phyloP scores from a whole-genome alignment of 2,888 invertebrate genomes.

The Drosophila nigricruria region DNA sequence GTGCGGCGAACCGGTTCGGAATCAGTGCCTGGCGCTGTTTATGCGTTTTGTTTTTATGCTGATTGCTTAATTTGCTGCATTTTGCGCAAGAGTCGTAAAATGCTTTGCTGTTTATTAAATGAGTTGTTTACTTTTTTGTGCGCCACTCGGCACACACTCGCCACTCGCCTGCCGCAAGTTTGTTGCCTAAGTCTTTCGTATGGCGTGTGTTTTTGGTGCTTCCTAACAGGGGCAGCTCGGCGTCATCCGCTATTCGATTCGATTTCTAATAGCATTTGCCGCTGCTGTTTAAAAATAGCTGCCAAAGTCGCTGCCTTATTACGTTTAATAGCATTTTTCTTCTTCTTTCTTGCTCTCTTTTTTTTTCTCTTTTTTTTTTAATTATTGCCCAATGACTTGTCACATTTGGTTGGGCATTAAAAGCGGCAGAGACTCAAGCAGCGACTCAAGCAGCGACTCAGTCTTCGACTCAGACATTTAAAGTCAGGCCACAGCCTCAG shows the following conservation, averaged over 20 bases:
- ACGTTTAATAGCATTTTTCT: conserved; percentile 76
- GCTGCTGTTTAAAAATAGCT: conserved; percentile 57
- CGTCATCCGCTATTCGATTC: conserved; percentile 44
- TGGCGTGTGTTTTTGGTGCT: conserved; percentile 4
- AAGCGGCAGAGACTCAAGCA: conserved; percentile 28
- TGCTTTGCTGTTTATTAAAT: conserved; percentile 60
- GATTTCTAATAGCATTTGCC: conserved; percentile 56
- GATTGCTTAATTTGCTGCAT: conserved; percentile 81
- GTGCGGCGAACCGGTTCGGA: conserved; percentile 48
- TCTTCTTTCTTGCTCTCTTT: not conserved
- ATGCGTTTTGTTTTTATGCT: conserved; percentile 77
- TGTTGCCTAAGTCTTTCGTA: conserved; percentile 77
- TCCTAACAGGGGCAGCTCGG: conserved; percentile 19
- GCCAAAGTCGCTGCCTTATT: conserved; percentile 70
- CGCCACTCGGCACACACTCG: conserved; percentile 13
- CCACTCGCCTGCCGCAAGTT: conserved; percentile 64
- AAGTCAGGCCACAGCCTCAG: not conserved
- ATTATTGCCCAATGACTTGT: conserved; percentile 81
- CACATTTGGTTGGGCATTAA: conserved; percentile 70
- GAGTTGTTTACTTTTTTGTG: conserved; percentile 58
- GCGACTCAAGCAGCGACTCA: no score
- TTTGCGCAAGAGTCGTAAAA: conserved; percentile 77
- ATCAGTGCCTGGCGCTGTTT: conserved; percentile 56
- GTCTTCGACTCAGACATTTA: not conserved
- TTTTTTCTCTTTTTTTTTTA: conserved; percentile 66